Percentiles rank a stretch among this genome's conserved stretches.
These are phyloP conservation scores for Amorpha juglandis DNA, from an alignment of 2,888 invertebrate genomes.

Conservation along the genomic window DNA sequence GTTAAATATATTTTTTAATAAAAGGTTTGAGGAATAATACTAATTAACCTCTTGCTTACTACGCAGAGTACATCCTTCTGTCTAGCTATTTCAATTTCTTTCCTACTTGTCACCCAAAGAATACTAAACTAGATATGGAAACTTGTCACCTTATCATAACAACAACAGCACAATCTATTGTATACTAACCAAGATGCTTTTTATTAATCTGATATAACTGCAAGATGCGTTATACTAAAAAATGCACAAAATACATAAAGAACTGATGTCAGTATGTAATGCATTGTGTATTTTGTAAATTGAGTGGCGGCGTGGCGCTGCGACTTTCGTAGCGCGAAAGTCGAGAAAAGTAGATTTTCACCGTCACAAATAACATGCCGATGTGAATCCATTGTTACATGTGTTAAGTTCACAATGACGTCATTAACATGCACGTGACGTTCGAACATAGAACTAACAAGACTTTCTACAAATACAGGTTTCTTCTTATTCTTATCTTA, in stretches of 20 bases:
- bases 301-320: neutral
- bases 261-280: neutral
- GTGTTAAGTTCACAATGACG: slow-evolving; percentile 35
- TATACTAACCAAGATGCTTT: too few species aligned
- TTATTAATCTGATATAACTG: too few species aligned
- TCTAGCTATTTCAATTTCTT: neutral
- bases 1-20: too few species aligned
- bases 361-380: slow-evolving; percentile 39
- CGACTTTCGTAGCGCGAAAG: slow-evolving; percentile 48
- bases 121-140: too few species aligned
- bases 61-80: neutral
- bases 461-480: slow-evolving; percentile 44
- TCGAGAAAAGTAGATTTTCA: slow-evolving; percentile 48
- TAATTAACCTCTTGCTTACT: neutral
- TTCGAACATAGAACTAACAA: slow-evolving; percentile 34
- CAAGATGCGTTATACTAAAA: neutral
- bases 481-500: neutral
- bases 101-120: too few species aligned
- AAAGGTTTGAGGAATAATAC: neutral
- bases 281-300: slow-evolving; percentile 10
- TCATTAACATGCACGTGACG: slow-evolving; percentile 47
- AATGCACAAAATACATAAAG: neutral
- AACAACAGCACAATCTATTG: too few species aligned
- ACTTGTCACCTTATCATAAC: too few species aligned
- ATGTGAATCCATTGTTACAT: slow-evolving; percentile 36